Evolutionary conservation across 2,797 vertebrate species (phyloP), one percentile per base, ranked within the genome.

Genomic region (Phalloptychus januarius): DNA sequence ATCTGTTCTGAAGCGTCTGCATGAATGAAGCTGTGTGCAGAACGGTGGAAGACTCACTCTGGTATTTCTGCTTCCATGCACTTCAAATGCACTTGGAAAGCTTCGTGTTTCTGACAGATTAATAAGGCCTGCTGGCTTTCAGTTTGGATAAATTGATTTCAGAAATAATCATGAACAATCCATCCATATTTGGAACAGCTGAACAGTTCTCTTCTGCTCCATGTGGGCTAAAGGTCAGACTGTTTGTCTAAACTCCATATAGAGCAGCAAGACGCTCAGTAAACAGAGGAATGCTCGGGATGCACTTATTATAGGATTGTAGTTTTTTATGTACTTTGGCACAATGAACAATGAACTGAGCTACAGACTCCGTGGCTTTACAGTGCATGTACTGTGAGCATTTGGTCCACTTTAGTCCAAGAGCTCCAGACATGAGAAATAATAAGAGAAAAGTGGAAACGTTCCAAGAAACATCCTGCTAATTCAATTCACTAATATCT

Each of bases 201-300:
- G 36, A 42, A 69, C 11, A 50, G 38, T 69, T 72, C 28, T 72
- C 61, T 75, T 36, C 33, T 54, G 48, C 76, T 79, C 63, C 73
- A 71, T 83, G 74, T 90, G 82, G 87, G 80, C 23, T 77, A 85
- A 88, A 91, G 87, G 86, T 88, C 79, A 48, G 54, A 25, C 52
- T 80, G 78, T 76, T 75, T 79, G 54, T 74, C 73, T 18, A 71
- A 79, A 79, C 58, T 5, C 20, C 5, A 11, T 11, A 38, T 20
- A 11, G 7, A 61, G 31, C 58, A 33, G 15, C 56, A 33, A 61
- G 13, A 18, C 0, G 31, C 31, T 33, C 58, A 23, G 7, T 38
- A 38, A 38, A 65, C 61, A 23, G 61, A 65, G 61, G 33, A 38
- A 38, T 36, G 8, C 18, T 20, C 4, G 3, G 7, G 33, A 42